These are phyloP conservation scores for Phalacrocorax aristotelis DNA, from an alignment of 2,113 vertebrate genomes.

Conservation along the genomic window DNA sequence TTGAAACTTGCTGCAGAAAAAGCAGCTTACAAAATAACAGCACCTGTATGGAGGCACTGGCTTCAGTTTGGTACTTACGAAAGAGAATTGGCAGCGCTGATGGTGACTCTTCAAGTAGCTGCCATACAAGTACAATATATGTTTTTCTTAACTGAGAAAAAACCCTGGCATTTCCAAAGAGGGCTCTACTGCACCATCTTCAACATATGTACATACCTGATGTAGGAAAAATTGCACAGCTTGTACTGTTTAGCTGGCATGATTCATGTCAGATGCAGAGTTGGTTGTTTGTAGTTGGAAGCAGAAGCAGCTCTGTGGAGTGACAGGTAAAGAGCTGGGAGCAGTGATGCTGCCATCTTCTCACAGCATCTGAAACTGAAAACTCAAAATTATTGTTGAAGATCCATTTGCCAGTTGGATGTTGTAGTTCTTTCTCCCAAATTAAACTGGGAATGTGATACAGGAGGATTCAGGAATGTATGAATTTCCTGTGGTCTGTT, in stretches of 20 bases:
- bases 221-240: not conserved
- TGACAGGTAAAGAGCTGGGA: not conserved
- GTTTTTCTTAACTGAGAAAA: not conserved
- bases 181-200: not conserved
- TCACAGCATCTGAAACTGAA: fast-evolving
- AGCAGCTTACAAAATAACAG: not conserved
- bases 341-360: fast-evolving
- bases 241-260: not conserved
- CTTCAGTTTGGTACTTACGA: not conserved
- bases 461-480: not conserved
- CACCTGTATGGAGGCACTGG: not conserved
- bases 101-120: not conserved
- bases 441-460: not conserved
- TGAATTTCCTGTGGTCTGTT: fast-evolving
- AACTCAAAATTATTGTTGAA: not conserved
- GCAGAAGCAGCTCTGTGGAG: not conserved
- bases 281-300: not conserved
- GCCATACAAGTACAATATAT: not conserved
- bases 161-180: fast-evolving
- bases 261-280: not conserved
- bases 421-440: not conserved
- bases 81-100: not conserved
- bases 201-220: fast-evolving
- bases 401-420: not conserved
- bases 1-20: not conserved